Conservation (phyloP, 1,140 invertebrate species). For the Cyrtorhinus lividipennis region DNA sequence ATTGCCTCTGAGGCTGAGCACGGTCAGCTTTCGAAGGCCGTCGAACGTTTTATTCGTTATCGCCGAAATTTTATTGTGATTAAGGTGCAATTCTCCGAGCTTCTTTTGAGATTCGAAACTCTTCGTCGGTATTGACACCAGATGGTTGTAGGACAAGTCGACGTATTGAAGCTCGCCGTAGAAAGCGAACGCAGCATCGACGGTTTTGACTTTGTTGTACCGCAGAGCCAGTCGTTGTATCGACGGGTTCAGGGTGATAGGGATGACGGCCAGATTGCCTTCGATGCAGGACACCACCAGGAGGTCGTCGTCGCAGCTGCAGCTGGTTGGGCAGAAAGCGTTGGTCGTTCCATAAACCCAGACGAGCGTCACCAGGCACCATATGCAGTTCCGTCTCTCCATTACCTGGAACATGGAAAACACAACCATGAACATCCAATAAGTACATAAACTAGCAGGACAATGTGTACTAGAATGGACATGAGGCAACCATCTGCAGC, state of each 20-base stretch:
- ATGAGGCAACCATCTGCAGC: no score
- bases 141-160: conserved; percentile 68
- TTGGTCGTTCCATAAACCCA: conserved; percentile 24
- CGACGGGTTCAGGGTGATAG: conserved; percentile 78
- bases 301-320: conserved; percentile 74
- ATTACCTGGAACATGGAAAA: conserved; percentile 26
- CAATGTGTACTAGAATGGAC: no score
- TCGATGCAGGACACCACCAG: conserved; percentile 72
- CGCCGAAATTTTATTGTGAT: conserved; percentile 69
- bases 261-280: conserved; percentile 71
- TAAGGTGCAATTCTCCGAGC: conserved; percentile 63
- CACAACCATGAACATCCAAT: no score
- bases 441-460: background rate
- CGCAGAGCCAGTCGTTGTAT: conserved; percentile 67
- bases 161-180: conserved; percentile 68
- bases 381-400: conserved; percentile 28
- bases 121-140: conserved; percentile 57
- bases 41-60: conserved; percentile 63
- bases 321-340: conserved; percentile 56
- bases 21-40: conserved; percentile 57
- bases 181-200: conserved; percentile 73
- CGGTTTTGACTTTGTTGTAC: conserved; percentile 72
- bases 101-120: conserved; percentile 67
- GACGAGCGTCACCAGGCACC: conserved; percentile 28
- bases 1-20: conserved; percentile 67